Conservation (phyloP, 2,797 vertebrate genomes). For the Thalassophryne amazonica region DNA sequence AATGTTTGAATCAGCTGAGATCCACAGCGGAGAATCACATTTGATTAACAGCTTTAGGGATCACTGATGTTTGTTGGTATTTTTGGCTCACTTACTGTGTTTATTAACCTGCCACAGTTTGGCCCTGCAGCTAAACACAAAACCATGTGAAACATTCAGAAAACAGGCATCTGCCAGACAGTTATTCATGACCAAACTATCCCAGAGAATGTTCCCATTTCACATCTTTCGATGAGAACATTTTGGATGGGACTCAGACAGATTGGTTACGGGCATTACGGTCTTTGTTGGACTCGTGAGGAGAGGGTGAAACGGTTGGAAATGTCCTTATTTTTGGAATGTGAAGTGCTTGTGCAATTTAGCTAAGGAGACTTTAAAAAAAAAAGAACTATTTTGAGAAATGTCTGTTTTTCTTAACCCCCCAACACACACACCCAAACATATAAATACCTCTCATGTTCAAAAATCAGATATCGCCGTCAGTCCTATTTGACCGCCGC, state of each 20-base stretch:
- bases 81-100: neutral
- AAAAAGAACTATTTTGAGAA: slow-evolving; percentile 49
- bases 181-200: slow-evolving; percentile 78
- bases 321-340: slow-evolving; percentile 80
- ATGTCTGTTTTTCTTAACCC: slow-evolving; percentile 1
- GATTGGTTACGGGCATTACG: slow-evolving; percentile 69
- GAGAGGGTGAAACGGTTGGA: slow-evolving; percentile 62
- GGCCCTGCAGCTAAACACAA: slow-evolving; percentile 11
- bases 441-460: slow-evolving; percentile 50
- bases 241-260: slow-evolving; percentile 76
- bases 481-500: neutral
- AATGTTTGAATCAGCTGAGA: slow-evolving; percentile 23
- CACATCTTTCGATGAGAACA: slow-evolving; percentile 83
- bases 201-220: slow-evolving; percentile 80
- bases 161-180: slow-evolving; percentile 80
- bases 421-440: slow-evolving; percentile 40
- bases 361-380: slow-evolving; percentile 55
- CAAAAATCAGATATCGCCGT: too few species aligned
- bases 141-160: slow-evolving; percentile 44
- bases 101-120: slow-evolving; percentile 29
- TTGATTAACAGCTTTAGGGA: slow-evolving; percentile 10
- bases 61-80: slow-evolving; percentile 1
- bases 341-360: slow-evolving; percentile 70
- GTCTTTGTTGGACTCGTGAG: slow-evolving; percentile 71
- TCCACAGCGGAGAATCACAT: slow-evolving; percentile 22